phyloP scores from a whole-genome alignment of 2,113 vertebrate genomes.

The Capreolus pygargus region DNA sequence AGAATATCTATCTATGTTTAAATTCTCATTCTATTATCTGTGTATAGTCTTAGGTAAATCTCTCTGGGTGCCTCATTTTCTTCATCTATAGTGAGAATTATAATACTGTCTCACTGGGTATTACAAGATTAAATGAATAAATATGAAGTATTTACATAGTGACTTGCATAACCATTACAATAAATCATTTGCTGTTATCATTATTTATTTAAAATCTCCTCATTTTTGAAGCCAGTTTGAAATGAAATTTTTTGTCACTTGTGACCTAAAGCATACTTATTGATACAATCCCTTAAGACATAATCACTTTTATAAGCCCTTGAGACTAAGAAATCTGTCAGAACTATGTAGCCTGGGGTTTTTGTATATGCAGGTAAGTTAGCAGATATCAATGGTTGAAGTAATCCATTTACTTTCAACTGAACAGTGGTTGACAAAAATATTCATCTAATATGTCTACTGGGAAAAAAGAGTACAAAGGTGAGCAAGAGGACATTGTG shows the following conservation, averaged over 20 bases:
- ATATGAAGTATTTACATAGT: neutral
- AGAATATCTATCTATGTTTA: neutral
- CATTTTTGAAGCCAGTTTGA: slow-evolving; percentile 11
- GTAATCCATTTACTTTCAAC: neutral
- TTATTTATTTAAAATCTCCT: neutral
- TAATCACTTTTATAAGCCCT: neutral
- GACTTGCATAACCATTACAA: neutral
- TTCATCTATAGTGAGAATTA: neutral
- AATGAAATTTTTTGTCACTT: neutral
- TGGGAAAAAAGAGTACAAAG: neutral
- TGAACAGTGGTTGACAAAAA: neutral
- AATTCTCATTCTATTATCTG: neutral
- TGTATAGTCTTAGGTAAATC: neutral
- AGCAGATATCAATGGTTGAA: neutral
- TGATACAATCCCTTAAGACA: neutral
- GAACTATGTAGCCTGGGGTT: neutral
- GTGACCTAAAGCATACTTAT: neutral
- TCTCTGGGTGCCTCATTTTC: neutral
- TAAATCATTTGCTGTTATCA: neutral
- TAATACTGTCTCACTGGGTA: neutral
- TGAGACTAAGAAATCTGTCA: neutral
- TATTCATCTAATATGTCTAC: neutral
- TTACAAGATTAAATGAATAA: neutral
- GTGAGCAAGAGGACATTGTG: neutral
- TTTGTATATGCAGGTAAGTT: neutral